phyloP scores from a whole-genome alignment of 2,888 invertebrate species.

The Diogma glabrata region DNA sequence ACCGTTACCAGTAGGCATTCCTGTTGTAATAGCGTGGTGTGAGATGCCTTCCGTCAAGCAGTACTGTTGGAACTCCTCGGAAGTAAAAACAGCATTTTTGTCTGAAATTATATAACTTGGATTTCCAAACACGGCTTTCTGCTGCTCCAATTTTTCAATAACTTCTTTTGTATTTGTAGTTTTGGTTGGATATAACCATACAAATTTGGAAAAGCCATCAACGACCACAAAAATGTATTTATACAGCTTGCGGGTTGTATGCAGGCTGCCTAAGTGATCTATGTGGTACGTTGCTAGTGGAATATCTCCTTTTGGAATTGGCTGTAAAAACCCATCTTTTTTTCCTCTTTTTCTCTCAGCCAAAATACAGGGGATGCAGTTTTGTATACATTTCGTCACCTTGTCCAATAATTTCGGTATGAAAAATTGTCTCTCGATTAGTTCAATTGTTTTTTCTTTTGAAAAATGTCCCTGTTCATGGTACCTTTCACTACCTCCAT shows the following conservation, averaged over 20 bases:
- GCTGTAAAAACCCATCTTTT: slow-evolving; percentile 24
- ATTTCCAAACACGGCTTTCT: slow-evolving; percentile 27
- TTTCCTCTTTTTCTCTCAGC: slow-evolving; percentile 21
- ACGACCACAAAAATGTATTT: slow-evolving; percentile 15
- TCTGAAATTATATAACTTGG: slow-evolving; percentile 26
- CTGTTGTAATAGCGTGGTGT: slow-evolving; percentile 21
- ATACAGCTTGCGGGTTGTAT: slow-evolving; percentile 22
- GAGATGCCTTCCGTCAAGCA: slow-evolving; percentile 26
- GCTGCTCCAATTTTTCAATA: slow-evolving; percentile 21
- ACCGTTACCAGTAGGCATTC: slow-evolving; percentile 28
- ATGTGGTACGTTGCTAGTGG: too few species aligned
- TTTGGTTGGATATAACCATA: slow-evolving; percentile 15
- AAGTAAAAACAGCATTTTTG: slow-evolving; percentile 27
- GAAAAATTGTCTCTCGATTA: slow-evolving; percentile 22
- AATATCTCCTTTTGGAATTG: slow-evolving; percentile 23
- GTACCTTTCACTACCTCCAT: slow-evolving; percentile 25
- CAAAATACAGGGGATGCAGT: slow-evolving; percentile 10
- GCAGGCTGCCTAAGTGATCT: slow-evolving; percentile 26
- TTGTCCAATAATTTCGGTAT: slow-evolving; percentile 19
- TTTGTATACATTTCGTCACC: not conserved
- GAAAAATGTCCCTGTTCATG: slow-evolving; percentile 29
- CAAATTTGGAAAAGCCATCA: not conserved
- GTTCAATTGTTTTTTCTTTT: slow-evolving; percentile 20
- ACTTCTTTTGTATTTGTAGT: slow-evolving; percentile 22
- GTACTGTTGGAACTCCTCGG: slow-evolving; percentile 26